phyloP scores from a whole-genome alignment of 2,113 vertebrate species.

The Malaclemys terrapin region DNA sequence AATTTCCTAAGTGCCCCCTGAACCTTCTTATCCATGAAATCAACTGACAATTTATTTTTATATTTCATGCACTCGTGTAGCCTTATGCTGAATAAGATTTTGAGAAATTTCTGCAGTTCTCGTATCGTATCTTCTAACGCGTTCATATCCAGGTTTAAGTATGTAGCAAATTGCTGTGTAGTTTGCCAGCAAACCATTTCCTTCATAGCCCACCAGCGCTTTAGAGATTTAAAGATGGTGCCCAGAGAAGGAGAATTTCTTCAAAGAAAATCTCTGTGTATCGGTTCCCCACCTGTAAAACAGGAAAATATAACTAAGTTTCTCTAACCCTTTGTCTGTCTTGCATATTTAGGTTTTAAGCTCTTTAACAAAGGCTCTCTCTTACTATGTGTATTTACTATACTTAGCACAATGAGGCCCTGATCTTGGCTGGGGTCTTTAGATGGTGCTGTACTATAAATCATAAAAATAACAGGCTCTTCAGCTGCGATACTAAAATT shows the following conservation, averaged over 20 bases:
- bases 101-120: not conserved
- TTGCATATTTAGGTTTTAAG: no score
- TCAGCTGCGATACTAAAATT: no score
- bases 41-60: not conserved
- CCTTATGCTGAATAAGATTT: not conserved
- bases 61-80: rapidly evolving
- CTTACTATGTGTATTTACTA: no score
- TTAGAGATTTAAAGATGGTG: slow-evolving; percentile 2
- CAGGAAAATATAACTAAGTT: no score
- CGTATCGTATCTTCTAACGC: not conserved
- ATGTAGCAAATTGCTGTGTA: not conserved
- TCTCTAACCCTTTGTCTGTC: no score
- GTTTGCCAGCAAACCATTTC: slow-evolving; percentile 11
- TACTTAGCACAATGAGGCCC: no score
- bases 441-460: no score
- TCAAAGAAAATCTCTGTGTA: slow-evolving; percentile 8
- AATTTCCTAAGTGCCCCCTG: not conserved
- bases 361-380: no score
- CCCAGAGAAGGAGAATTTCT: slow-evolving; percentile 1
- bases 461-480: no score
- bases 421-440: no score
- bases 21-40: rapidly evolving
- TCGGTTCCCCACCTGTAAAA: no score
- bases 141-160: not conserved
- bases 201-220: not conserved